phyloP scores from a whole-genome alignment of 2,888 invertebrate species.

The Cecidostiba fungosa region DNA sequence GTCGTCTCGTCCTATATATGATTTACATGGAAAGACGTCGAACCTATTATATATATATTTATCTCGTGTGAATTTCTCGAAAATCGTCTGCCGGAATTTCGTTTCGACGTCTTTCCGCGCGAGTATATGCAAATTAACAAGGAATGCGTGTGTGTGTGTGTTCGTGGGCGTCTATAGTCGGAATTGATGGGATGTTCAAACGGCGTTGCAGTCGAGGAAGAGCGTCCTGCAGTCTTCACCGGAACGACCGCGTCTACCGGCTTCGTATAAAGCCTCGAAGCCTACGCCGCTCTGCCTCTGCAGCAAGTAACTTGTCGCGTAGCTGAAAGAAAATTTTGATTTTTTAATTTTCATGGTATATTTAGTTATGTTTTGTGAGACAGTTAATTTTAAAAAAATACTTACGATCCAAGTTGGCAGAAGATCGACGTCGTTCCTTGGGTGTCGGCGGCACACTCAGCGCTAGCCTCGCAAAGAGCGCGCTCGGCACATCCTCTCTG shows the following conservation, averaged over 20 bases:
- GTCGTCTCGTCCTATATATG: slow-evolving; percentile 30
- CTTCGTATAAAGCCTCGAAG: slow-evolving; percentile 91
- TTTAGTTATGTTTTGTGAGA: no score
- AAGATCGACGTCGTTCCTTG: slow-evolving; percentile 88
- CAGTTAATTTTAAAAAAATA: no score
- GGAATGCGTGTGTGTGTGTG: neutral
- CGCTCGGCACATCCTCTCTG: slow-evolving; percentile 88
- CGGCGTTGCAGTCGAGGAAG: slow-evolving; percentile 94
- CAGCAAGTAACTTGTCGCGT: slow-evolving; percentile 92
- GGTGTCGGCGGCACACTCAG: slow-evolving; percentile 90
- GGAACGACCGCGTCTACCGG: slow-evolving; percentile 91
- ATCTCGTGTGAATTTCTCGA: neutral
- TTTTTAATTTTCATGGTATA: neutral
- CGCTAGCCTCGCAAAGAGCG: slow-evolving; percentile 92
- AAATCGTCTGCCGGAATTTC: neutral
- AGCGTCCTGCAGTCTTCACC: slow-evolving; percentile 93
- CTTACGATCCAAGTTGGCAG: slow-evolving; percentile 96
- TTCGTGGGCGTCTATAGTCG: neutral
- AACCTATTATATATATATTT: no score
- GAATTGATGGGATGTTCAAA: slow-evolving; percentile 81
- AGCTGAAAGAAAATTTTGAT: slow-evolving; percentile 82
- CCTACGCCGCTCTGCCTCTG: slow-evolving; percentile 87
- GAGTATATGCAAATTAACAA: neutral
- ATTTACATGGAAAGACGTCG: neutral
- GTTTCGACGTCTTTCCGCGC: neutral